Evolutionary conservation across 2,888 invertebrate species (phyloP).

Genomic region (Tenthredo notha): DNA sequence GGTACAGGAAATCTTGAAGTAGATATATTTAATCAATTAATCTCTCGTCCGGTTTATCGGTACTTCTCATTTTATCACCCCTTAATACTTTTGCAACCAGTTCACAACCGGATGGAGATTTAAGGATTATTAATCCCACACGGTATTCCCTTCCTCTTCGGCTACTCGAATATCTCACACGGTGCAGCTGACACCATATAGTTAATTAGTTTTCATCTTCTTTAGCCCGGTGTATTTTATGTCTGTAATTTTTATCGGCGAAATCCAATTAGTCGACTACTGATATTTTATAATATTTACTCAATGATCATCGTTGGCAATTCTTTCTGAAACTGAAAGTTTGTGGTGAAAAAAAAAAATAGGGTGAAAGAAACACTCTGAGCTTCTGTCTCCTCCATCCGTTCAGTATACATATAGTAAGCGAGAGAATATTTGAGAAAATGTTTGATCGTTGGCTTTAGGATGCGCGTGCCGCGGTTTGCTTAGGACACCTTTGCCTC

Average conservation of each 20-base stretch:
- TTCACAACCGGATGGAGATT: slow-evolving; percentile 10
- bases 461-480: slow-evolving; percentile 65
- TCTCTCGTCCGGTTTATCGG: not conserved
- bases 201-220: slow-evolving; percentile 35
- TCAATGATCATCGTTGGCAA: not conserved
- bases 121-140: slow-evolving; percentile 12
- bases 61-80: slow-evolving; percentile 2
- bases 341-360: not conserved
- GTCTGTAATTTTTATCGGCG: slow-evolving; percentile 1
- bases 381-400: slow-evolving; percentile 8
- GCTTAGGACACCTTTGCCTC: slow-evolving; percentile 63
- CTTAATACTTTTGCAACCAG: not conserved
- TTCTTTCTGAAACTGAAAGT: not conserved
- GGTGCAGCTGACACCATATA: slow-evolving; percentile 23
- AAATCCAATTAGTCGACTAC: slow-evolving; percentile 19
- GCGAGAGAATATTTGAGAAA: slow-evolving; percentile 33
- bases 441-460: slow-evolving; percentile 57
- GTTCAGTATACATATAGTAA: not conserved
- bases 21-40: not conserved
- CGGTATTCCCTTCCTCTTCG: not conserved
- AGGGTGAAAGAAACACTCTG: not conserved
- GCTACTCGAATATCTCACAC: slow-evolving; percentile 10
- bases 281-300: slow-evolving; percentile 35
- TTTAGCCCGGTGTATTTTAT: not conserved
- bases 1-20: slow-evolving; percentile 6